Evolutionary conservation across 2,888 invertebrate species (phyloP), one percentile per base, ranked within the genome.

Genomic region (Sminthurides aquaticus): DNA sequence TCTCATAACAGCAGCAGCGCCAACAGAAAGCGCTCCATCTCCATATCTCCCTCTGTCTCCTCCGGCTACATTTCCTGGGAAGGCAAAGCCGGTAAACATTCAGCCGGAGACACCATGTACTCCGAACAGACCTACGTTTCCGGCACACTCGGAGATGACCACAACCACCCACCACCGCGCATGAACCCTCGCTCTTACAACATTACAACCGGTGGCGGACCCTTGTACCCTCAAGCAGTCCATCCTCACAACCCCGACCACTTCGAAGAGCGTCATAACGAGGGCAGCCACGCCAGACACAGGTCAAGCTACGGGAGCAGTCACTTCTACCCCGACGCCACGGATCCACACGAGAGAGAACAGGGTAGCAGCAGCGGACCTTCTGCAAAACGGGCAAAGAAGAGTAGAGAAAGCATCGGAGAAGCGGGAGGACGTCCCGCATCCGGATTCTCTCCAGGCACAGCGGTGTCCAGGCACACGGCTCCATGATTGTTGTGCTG

Each of bases 1-100:
- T 27, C 24, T 15, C 18, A 49, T 49, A 43, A 56, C 27, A 60
- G 63, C 26, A 60, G 57, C 25, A 57, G 52, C 34, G 34, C 22
- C 2, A 22, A 52, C 8, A 49, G 73, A 3, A 74, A 72, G 43
- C 26, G 73, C 11, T 69, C 71, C 3, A 54, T 70, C 11, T 65
- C 68, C 8, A 68, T 60, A 20, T 68, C 69, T n/a, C 67, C 73
- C 0, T 67, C 68, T 1, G 28, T 66, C 25, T 59, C 70, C 11
- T 63, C 59, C 1, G 59, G 59, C n/a, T 64, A 59, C 34, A 52
- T 59, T 49, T 63, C 63, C 11, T 64, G 64, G 67, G 57, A 65
- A 57, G 70, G 70, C 3, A 70, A 71, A 49, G 58, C 65, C 5
- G 5, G 22, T 52, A 8, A 20, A 5, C 43, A 43, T 43, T 5